Conservation (phyloP, 1,140 invertebrate genomes). For the Apolygus lucorum region DNA sequence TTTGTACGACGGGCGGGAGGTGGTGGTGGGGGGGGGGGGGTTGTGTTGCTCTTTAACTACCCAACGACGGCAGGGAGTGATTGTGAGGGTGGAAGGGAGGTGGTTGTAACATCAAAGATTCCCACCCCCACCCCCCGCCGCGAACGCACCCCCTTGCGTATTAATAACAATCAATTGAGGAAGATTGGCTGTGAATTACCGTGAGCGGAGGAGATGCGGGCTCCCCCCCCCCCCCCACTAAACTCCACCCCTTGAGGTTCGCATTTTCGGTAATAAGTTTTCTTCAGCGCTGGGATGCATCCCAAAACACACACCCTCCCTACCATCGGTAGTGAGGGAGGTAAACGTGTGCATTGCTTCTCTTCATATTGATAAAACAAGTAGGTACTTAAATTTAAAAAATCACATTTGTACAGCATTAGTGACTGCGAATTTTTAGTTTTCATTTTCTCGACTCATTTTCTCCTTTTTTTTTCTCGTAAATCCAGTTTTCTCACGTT, state of each 20-base stretch:
- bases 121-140: neutral
- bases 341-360: too few species aligned
- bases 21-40: neutral
- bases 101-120: neutral
- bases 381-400: too few species aligned
- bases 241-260: neutral
- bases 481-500: too few species aligned
- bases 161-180: neutral
- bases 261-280: neutral
- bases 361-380: too few species aligned
- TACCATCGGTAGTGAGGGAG: too few species aligned
- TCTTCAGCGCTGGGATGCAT: too few species aligned
- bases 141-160: neutral
- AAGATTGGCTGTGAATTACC: neutral
- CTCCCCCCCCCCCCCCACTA: neutral
- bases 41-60: neutral
- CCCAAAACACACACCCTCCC: too few species aligned
- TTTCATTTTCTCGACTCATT: too few species aligned
- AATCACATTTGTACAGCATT: too few species aligned
- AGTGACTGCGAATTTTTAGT: too few species aligned
- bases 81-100: too few species aligned
- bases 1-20: neutral
- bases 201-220: neutral
- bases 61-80: neutral
- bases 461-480: too few species aligned